Conservation (phyloP, 2,113 vertebrate species). For the Cromileptes altivelis region DNA sequence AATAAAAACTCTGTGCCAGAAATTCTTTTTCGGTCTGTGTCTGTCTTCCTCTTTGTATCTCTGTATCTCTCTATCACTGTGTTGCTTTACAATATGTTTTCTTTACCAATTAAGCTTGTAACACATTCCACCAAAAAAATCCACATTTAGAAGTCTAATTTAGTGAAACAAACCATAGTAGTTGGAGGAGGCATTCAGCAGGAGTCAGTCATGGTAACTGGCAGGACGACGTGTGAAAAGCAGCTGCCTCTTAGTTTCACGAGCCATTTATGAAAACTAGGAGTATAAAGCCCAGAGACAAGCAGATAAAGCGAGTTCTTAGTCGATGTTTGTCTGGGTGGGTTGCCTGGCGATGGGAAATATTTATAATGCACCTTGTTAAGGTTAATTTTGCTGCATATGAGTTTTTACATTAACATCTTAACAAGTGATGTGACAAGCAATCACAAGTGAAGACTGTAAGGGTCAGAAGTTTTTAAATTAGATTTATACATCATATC, state of each 20-base stretch:
- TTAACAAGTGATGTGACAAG: neutral
- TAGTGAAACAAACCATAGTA: slow-evolving; percentile 55
- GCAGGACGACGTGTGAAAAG: slow-evolving; percentile 58
- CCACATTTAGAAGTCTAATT: slow-evolving; percentile 5
- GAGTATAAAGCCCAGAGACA: slow-evolving; percentile 16
- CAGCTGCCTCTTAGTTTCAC: slow-evolving; percentile 30
- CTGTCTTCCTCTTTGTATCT: neutral
- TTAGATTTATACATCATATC: neutral
- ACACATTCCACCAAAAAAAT: slow-evolving; percentile 11
- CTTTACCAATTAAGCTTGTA: slow-evolving; percentile 18
- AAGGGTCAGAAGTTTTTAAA: neutral
- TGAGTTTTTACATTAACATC: neutral
- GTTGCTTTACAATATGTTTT: neutral
- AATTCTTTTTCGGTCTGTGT: neutral
- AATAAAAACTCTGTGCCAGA: too few species aligned
- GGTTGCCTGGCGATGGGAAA: neutral
- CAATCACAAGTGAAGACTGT: neutral
- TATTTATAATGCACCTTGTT: neutral
- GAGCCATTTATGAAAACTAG: slow-evolving; percentile 38
- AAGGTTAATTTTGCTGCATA: neutral
- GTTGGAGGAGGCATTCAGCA: slow-evolving; percentile 53
- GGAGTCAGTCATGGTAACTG: slow-evolving; percentile 55
- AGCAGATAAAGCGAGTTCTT: neutral
- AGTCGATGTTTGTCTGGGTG: slow-evolving; percentile 14
- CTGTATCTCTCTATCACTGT: neutral